A percentile compares a stretch with the other conserved stretches of the same genome.
These are phyloP conservation scores for Cheilosia vernalis DNA, from an alignment of 2,888 invertebrate genomes.

Conservation along the genomic window DNA sequence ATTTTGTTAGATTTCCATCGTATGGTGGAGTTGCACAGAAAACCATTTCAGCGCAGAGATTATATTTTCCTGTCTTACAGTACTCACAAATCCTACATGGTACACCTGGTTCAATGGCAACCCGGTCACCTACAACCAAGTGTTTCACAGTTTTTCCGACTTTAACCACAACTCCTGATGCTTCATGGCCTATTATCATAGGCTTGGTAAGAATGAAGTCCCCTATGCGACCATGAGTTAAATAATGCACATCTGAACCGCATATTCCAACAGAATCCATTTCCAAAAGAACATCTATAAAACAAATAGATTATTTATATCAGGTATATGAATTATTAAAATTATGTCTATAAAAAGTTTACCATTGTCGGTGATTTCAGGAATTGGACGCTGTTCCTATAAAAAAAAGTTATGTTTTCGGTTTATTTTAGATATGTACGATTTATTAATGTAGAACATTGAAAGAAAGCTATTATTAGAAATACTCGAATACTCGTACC, in stretches of 20 bases:
- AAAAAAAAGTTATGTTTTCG: slow-evolving; percentile 78
- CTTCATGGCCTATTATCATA: slow-evolving; percentile 98
- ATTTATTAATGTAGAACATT: no score
- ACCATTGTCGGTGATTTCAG: slow-evolving; percentile 91
- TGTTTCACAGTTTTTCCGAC: slow-evolving; percentile 88
- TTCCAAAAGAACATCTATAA: slow-evolving; percentile 86
- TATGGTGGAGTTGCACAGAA: slow-evolving; percentile 98
- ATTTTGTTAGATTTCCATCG: slow-evolving; percentile 94
- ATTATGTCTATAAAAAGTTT: slow-evolving; percentile 78
- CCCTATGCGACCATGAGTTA: slow-evolving; percentile 92
- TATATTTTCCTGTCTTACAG: slow-evolving; percentile 94
- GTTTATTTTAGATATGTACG: neutral
- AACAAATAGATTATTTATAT: neutral
- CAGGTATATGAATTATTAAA: neutral
- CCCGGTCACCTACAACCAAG: slow-evolving; percentile 92
- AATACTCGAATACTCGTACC: no score
- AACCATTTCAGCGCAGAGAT: slow-evolving; percentile 93
- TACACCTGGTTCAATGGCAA: slow-evolving; percentile 97
- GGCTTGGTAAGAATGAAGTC: slow-evolving; percentile 93
- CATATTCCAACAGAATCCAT: slow-evolving; percentile 99
- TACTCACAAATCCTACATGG: slow-evolving; percentile 92
- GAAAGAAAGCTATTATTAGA: no score
- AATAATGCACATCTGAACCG: slow-evolving; percentile 97
- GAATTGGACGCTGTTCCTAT: slow-evolving; percentile 93
- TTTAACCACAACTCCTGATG: slow-evolving; percentile 91